phyloP scores from a whole-genome alignment of 2,797 vertebrate genomes.

The Nothura maculosa region DNA sequence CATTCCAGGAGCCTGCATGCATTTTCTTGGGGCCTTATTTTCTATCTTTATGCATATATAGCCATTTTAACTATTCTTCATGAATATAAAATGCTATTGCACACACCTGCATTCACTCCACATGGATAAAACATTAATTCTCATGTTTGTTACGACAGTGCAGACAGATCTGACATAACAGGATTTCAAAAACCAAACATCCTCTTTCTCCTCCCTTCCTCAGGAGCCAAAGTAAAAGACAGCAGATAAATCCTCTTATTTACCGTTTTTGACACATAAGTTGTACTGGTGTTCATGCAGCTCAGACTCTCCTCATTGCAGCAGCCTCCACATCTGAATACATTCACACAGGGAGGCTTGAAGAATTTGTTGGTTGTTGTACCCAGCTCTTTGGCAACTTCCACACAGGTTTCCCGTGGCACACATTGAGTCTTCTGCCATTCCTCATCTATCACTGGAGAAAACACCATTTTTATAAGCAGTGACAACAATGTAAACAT shows the following conservation, averaged over 20 bases:
- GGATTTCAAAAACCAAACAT: slow-evolving; percentile 58
- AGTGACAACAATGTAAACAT: not conserved
- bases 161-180: slow-evolving; percentile 57
- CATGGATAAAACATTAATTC: slow-evolving; percentile 16
- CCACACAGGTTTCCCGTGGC: slow-evolving; percentile 94
- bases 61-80: not conserved
- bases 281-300: slow-evolving; percentile 92
- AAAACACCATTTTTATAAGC: slow-evolving; percentile 28
- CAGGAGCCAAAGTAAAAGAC: not conserved
- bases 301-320: slow-evolving; percentile 93
- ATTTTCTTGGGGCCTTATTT: not conserved
- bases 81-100: not conserved
- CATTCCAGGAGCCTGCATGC: not conserved
- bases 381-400: slow-evolving; percentile 93
- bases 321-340: slow-evolving; percentile 94
- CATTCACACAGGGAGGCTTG: slow-evolving; percentile 95
- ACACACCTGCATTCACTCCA: not conserved
- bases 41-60: not conserved
- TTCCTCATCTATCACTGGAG: slow-evolving; percentile 93
- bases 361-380: slow-evolving; percentile 92
- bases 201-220: slow-evolving; percentile 36
- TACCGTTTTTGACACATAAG: slow-evolving; percentile 95
- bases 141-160: slow-evolving; percentile 42
- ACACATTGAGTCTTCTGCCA: slow-evolving; percentile 97
- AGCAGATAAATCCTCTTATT: slow-evolving; percentile 42